A percentile compares a stretch with the other conserved stretches of the same genome.
Evolutionary conservation across 2,888 invertebrate species (phyloP).

Genomic region (Himalopsyche anomala): DNA sequence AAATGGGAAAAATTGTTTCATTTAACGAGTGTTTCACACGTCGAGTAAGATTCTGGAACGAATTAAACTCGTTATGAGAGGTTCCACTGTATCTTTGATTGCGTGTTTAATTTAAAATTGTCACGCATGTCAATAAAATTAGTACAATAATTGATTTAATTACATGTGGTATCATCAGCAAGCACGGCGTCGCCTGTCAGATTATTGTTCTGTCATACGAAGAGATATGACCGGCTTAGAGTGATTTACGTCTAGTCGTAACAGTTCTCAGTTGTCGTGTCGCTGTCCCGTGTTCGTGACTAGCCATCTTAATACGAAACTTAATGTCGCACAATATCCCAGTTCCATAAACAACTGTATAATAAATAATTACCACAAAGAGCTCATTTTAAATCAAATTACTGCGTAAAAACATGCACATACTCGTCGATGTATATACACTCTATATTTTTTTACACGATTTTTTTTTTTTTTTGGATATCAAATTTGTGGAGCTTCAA

Average conservation of each 20-base stretch:
- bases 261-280: constrained; percentile 7
- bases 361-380: constrained; percentile 3
- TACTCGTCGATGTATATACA: background rate
- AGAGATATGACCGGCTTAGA: constrained; percentile 13
- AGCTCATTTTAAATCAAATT: background rate
- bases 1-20: too few species aligned
- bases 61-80: constrained; percentile 4
- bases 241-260: constrained; percentile 8
- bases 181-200: background rate
- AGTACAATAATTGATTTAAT: background rate
- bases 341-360: background rate
- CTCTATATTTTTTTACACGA: too few species aligned
- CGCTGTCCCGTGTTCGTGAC: constrained; percentile 19
- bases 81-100: constrained; percentile 14
- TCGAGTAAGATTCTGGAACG: too few species aligned
- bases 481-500: too few species aligned
- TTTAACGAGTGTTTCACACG: too few species aligned
- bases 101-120: background rate
- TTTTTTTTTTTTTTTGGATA: too few species aligned
- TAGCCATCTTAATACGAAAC: constrained; percentile 28
- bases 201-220: constrained; percentile 29
- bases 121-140: background rate
- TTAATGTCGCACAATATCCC: background rate
- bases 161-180: background rate
- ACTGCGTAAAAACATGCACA: too few species aligned